Conservation (phyloP, 2,113 vertebrate species). For the Parus major region DNA sequence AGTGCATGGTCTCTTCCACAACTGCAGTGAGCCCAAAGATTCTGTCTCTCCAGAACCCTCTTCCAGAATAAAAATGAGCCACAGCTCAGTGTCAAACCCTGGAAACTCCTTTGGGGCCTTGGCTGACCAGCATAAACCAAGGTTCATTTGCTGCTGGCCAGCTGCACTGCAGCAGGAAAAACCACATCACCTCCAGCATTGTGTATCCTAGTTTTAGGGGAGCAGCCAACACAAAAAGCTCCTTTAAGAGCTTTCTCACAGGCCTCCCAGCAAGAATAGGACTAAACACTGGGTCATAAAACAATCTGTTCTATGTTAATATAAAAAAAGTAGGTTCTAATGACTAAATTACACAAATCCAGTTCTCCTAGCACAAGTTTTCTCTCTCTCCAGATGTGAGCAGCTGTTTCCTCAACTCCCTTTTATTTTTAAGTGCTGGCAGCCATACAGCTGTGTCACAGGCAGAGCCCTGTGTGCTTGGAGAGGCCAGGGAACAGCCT, state of each 20-base stretch:
- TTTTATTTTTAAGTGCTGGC: not conserved
- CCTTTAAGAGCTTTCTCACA: not conserved
- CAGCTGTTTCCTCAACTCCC: constrained; percentile 13
- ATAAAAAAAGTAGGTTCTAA: not conserved
- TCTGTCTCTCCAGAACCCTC: not conserved
- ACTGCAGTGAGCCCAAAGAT: not conserved
- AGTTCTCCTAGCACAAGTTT: not conserved
- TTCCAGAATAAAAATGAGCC: not conserved
- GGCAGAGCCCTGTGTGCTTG: not conserved
- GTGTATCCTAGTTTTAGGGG: not conserved
- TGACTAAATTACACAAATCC: not conserved
- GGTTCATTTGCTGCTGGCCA: not conserved
- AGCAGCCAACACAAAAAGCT: not conserved
- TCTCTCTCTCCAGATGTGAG: not conserved
- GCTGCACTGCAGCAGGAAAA: not conserved
- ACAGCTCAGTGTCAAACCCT: not conserved
- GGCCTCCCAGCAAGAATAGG: not conserved
- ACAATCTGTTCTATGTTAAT: not conserved
- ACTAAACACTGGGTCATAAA: not conserved
- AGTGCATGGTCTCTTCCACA: not conserved
- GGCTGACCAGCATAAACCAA: not conserved
- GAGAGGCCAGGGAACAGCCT: not conserved
- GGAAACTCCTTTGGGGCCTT: not conserved
- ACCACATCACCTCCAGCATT: not conserved
- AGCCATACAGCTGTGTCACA: not conserved